Conservation (phyloP, 2,797 vertebrate genomes). For the Melanotaenia nigrans region DNA sequence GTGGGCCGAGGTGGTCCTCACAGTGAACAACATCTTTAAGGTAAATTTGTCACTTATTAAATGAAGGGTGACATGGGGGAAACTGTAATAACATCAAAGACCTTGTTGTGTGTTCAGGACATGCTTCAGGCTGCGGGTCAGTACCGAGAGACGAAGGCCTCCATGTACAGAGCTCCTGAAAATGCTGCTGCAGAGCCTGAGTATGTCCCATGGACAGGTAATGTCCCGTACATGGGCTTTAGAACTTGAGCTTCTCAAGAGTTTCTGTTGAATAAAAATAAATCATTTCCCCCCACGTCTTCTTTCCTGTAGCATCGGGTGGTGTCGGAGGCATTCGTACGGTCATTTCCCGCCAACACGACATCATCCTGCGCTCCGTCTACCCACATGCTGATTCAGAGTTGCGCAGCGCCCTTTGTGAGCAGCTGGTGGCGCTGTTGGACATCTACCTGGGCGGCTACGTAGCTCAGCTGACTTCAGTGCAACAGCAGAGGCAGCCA, state of each 20-base stretch:
- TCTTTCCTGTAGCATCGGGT: constrained; percentile 80
- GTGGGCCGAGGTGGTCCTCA: constrained; percentile 89
- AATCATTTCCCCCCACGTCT: neutral
- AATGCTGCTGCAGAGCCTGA: constrained; percentile 85
- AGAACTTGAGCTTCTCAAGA: neutral
- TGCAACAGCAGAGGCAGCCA: constrained; percentile 76
- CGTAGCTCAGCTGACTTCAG: constrained; percentile 89
- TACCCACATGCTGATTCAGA: constrained; percentile 90
- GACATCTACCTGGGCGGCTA: constrained; percentile 90
- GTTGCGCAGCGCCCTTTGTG: constrained; percentile 86
- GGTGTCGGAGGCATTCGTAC: constrained; percentile 83
- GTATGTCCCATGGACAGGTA: constrained; percentile 96
- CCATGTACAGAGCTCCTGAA: constrained; percentile 87
- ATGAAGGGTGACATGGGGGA: neutral
- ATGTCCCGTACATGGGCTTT: neutral
- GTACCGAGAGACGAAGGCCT: constrained; percentile 89
- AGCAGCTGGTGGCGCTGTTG: constrained; percentile 92
- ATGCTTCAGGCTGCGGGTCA: constrained; percentile 91
- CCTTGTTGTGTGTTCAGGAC: constrained; percentile 80
- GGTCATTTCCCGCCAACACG: constrained; percentile 86
- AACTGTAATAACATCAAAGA: too few species aligned
- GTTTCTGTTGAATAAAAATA: too few species aligned
- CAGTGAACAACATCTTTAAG: constrained; percentile 91
- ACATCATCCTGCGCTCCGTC: constrained; percentile 86
- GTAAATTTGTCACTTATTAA: constrained; percentile 63